Base-by-base conservation (phyloP, 2,797 vertebrate species). In the Aythya fuligula region DNA sequence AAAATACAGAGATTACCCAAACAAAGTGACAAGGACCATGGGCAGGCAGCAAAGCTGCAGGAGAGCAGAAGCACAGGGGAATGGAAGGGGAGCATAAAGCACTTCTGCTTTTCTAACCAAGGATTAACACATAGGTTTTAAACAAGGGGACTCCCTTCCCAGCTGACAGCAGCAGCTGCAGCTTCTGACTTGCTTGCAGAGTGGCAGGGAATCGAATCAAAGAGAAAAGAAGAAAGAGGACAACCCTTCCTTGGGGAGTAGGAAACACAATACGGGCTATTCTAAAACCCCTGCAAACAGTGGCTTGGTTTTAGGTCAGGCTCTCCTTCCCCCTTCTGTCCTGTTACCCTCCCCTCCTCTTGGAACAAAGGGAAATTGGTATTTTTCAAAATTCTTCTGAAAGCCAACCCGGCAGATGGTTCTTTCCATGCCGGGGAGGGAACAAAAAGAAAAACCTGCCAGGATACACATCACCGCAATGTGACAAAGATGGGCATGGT, bases 141-240 rank as follows among this genome's bases (percentile, higher is more conserved):
- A 97, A 97, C 96, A 97, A 97, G 96, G 92, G 97, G 97, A 95
- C 96, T 97, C 97, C 97, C 95, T 77, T 95, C 91, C 96, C 97
- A 98, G 97, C 96, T 97, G 97, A 98, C 97, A 96, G 96, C 74
- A 79, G 98, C 98, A 99, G 98, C 99, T 99, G 99, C 98, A 98
- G 98, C 98, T 98, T 98, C 98, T 90, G 97, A 97, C 97, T 97
- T 93, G 92, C 95, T 97, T 25, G 1, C 88, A 91, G 97, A 98
- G 96, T 97, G 97, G 97, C 98, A 97, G 97, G 97, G 98, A 97
- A 98, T 97, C 87, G 34, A 98, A 98, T 98, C 96, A 97, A 97
- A 98, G 95, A 96, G 97, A 97, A 97, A 97, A 97, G 96, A 97
- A 97, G 96, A 98, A 97, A 98, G 96, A 95, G 95, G 94, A 96